These are phyloP conservation scores for Ceriagrion tenellum DNA, from an alignment of 2,888 invertebrate species.

Conservation along the genomic window DNA sequence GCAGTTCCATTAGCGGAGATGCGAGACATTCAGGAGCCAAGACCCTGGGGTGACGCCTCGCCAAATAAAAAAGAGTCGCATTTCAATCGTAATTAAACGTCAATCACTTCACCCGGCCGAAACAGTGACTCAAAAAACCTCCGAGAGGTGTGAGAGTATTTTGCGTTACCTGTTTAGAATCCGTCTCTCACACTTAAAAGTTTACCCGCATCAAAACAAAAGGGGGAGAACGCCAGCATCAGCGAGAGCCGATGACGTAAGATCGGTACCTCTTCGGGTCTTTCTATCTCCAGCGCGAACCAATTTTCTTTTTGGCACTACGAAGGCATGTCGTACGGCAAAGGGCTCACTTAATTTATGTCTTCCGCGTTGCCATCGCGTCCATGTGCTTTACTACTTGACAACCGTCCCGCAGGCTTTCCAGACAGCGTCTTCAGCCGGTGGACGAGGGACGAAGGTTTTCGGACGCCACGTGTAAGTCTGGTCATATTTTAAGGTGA, in stretches of 20 bases:
- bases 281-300: neutral
- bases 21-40: neutral
- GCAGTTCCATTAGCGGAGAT: neutral
- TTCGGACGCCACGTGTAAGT: too few relatives aligned
- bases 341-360: neutral
- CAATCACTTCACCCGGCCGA: neutral
- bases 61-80: neutral
- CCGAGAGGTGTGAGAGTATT: too few relatives aligned
- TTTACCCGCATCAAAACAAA: neutral
- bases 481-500: too few relatives aligned
- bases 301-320: neutral
- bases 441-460: too few relatives aligned
- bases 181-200: neutral
- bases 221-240: neutral
- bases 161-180: too few relatives aligned
- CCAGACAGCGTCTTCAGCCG: too few relatives aligned
- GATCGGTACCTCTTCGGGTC: neutral
- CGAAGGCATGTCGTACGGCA: neutral
- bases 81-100: conserved; percentile 18
- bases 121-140: neutral
- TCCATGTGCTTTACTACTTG: too few relatives aligned
- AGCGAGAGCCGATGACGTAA: neutral
- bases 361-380: too few relatives aligned
- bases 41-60: neutral
- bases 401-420: too few relatives aligned